phyloP scores from a whole-genome alignment of 2,113 vertebrate species.

The Pedionomus torquatus region DNA sequence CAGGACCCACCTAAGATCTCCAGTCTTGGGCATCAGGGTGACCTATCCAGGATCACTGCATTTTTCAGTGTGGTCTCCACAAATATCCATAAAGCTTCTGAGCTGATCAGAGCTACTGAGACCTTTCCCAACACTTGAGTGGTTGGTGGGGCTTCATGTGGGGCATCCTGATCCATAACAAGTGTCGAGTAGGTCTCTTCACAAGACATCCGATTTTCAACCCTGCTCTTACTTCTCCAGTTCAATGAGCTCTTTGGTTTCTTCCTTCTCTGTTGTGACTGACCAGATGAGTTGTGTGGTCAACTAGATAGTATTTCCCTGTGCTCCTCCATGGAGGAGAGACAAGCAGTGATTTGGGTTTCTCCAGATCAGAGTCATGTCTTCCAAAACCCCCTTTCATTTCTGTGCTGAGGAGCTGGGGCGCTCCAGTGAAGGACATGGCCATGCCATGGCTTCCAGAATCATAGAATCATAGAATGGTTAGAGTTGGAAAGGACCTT shows the following conservation, averaged over 20 bases:
- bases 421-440: not conserved
- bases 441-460: not conserved
- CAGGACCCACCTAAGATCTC: not conserved
- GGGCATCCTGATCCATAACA: not conserved
- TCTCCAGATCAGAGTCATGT: not conserved
- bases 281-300: fast-evolving
- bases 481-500: no score
- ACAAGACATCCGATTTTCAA: not conserved
- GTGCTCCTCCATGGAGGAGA: not conserved
- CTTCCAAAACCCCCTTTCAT: not conserved
- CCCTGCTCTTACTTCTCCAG: not conserved
- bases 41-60: not conserved
- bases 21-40: not conserved
- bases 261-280: not conserved
- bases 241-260: not conserved
- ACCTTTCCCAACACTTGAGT: not conserved
- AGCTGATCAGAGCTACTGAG: not conserved
- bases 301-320: fast-evolving
- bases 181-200: not conserved
- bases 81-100: not conserved
- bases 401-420: not conserved
- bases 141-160: not conserved
- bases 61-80: not conserved
- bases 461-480: no score
- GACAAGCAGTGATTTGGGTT: not conserved